Evolutionary conservation across 2,113 vertebrate species (phyloP), one percentile per base, ranked within the genome.

Genomic region (Ceyx margarethae): DNA sequence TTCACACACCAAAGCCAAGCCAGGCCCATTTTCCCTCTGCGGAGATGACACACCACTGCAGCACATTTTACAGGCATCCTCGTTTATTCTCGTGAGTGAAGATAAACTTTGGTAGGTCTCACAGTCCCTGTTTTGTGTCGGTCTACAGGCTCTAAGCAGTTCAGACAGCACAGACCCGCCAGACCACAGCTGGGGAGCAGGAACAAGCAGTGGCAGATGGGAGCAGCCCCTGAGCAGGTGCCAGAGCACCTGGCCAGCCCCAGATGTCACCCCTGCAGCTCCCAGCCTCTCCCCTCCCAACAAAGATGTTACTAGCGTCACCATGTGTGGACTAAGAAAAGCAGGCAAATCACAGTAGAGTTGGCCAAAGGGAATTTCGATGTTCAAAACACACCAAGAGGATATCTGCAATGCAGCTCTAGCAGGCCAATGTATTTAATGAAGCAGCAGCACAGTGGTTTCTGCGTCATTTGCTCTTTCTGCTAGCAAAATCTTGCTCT

Each of bases 341-440:
- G 67, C 37, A 46, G 40, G 18, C 3, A 2, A 67, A 68, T 9
- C 0, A 0, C 40, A 67, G 23, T 9, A 6, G 23, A 61, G 53
- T 19, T 53, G 65, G 81, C 72, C 65, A 78, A 92, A 83, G 53
- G 53, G 43, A 83, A n/a, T 54, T 83, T 22, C 43, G 25, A 46
- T 40, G 25, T 37, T 92, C 42, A 15, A 29, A 83, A 40, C 15
- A 42, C 33, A 26, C 15, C 0, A 2, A 43, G 31, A 89, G 16
- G n/a, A 57, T 73, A 89, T 93, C 92, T 94, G 92, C 72, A 89
- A 74, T 83, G 81, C 92, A 89, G 84, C 60, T 80, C 46, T 60
- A 87, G 54, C 64, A 77, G 57, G 74, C 64, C 79, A 45, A 9
- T 7, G 13, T 42, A 53, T 56, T 86, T 89, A 89, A 91, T 61